These are phyloP conservation scores for Chrysomallon squamiferum DNA, from an alignment of 1,140 invertebrate genomes.

Conservation along the genomic window DNA sequence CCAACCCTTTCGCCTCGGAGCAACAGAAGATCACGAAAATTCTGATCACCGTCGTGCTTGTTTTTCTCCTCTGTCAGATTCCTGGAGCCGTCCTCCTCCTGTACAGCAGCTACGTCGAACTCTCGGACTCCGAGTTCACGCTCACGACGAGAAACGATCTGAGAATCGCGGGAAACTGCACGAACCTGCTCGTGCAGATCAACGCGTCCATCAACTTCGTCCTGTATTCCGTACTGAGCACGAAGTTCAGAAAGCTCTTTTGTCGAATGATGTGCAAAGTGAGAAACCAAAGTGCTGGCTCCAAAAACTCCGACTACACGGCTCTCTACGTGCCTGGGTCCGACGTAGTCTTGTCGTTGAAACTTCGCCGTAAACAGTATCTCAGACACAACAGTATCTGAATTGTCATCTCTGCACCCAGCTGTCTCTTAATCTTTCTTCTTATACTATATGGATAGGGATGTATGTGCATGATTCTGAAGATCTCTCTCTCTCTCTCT, in stretches of 20 bases:
- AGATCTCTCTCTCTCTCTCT: too few relatives aligned
- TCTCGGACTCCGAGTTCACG: slow-evolving; percentile 11
- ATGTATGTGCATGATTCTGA: too few relatives aligned
- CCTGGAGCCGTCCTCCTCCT: slow-evolving; percentile 69
- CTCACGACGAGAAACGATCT: slow-evolving; percentile 46
- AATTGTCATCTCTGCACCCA: too few relatives aligned
- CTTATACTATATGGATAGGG: too few relatives aligned
- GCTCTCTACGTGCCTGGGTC: not conserved
- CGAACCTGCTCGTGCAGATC: slow-evolving; percentile 74
- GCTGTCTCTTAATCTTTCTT: too few relatives aligned
- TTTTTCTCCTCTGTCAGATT: slow-evolving; percentile 77
- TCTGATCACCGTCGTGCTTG: slow-evolving; percentile 76
- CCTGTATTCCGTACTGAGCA: slow-evolving; percentile 77
- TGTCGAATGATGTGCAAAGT: slow-evolving; percentile 68
- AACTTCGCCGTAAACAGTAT: too few relatives aligned
- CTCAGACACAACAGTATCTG: too few relatives aligned
- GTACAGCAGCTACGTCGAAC: slow-evolving; percentile 30
- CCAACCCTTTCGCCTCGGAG: slow-evolving; percentile 12
- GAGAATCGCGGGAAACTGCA: slow-evolving; percentile 72
- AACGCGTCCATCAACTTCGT: slow-evolving; percentile 79
- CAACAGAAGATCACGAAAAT: slow-evolving; percentile 73
- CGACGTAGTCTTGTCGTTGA: too few relatives aligned
- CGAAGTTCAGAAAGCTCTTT: slow-evolving; percentile 78
- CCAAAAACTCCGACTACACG: not conserved
- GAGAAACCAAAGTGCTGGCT: not conserved